Evolutionary conservation across 2,113 vertebrate genomes (phyloP), one percentile per base, ranked within the genome.

Genomic region (Ailurus styani): DNA sequence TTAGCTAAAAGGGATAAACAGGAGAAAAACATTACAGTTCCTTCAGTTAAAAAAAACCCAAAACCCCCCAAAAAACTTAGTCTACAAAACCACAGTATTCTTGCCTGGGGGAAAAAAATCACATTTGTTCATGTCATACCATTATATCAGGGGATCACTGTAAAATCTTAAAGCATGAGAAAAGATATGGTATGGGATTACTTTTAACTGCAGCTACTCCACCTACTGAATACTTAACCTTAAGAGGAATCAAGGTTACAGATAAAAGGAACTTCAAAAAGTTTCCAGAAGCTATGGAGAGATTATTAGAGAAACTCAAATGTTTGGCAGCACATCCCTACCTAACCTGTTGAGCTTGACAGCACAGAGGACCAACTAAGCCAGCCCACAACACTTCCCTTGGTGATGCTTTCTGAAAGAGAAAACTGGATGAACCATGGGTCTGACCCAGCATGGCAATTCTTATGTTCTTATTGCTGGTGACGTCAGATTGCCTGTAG

Each of bases 341-440:
- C 64, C 84, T 92, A 92, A 95, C 62, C 95, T 95, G 79, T 73
- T 57, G 79, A 89, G 79, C 90, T 57, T 89, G 70, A 93, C 18
- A 73, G 73, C 83, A 88, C 77, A 96, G 96, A 95, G 84, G 87
- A 84, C 87, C 52, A 79, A 77, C 91, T 90, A 93, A 93, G 85
- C 57, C 93, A 96, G 93, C 86, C 92, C 89, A 92, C 84, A 95
- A 37, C 85, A 93, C 87, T 68, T 45, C 54, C 77, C 68, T 70
- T 82, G 68, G 84, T 92, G 96, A 93, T 55, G 90, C 66, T 95
- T 92, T 98, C 96, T 97, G 47, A 92, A 95, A 95, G 82, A 91
- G 90, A 95, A 95, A 92, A 87, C 84, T 86, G 79, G 87, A 85
- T 91, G 89, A 91, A 77, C 88, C 85, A 86, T 40, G 88, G 77